Evolutionary conservation across 2,888 invertebrate species (phyloP).

Genomic region (Tuberolachnus salignus): DNA sequence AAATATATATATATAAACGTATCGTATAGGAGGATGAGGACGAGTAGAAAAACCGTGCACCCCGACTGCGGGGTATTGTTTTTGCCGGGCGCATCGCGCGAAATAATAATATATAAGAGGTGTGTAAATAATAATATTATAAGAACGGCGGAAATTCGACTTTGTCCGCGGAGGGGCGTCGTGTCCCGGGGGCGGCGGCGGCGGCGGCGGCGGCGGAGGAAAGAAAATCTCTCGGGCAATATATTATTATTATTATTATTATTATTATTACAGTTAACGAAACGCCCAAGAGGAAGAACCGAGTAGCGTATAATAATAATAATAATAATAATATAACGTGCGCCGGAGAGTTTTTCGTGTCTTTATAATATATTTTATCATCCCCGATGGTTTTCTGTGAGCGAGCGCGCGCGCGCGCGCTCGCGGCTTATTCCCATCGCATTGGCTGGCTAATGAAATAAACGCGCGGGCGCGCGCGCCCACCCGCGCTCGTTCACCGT

Average conservation of each 20-base stretch:
- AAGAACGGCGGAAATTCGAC: constrained; percentile 48
- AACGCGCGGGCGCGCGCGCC: constrained; percentile 8
- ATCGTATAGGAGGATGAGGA: too few relatives aligned
- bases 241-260: constrained; percentile 48
- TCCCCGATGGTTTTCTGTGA: constrained; percentile 44
- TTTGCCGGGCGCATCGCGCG: background rate
- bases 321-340: too few relatives aligned
- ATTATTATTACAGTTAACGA: constrained; percentile 44
- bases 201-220: background rate
- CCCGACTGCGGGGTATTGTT: constrained; percentile 54
- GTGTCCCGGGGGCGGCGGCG: background rate
- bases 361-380: constrained; percentile 53
- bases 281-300: constrained; percentile 16
- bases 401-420: too few relatives aligned
- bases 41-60: constrained; percentile 30
- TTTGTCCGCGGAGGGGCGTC: constrained; percentile 20
- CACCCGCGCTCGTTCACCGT: too few relatives aligned
- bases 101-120: constrained; percentile 16
- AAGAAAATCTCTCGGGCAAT: constrained; percentile 42
- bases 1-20: too few relatives aligned
- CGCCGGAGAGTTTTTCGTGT: constrained; percentile 37
- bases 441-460: constrained; percentile 56
- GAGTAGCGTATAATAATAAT: too few relatives aligned
- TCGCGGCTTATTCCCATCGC: constrained; percentile 17
- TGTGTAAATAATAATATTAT: constrained; percentile 9